Base-by-base conservation (phyloP, 2,888 invertebrate species). In the Polydrusus tereticollis region DNA sequence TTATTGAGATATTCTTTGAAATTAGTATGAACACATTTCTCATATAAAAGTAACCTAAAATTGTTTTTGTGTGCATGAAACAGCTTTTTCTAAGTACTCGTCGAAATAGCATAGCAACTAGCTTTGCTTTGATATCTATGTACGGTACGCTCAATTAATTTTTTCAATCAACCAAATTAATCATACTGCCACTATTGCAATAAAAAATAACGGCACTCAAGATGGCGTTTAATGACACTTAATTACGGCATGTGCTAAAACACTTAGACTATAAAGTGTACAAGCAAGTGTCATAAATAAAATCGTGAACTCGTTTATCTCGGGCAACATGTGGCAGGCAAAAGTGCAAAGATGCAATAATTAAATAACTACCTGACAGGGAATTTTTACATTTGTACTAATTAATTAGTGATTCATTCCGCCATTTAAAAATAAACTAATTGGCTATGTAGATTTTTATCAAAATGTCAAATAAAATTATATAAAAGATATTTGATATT, bases 341-440 rank as follows among this genome's bases (percentile, higher is more conserved):
- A 72, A 72, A 72, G 63, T 68, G 66, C 69, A 62, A 68, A 69
- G 69, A 60, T 69, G 62, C 62, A 69, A n/a, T n/a, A n/a, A 69
- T 69, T 69, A 62, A 69, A 69, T 69, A 69, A 69, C 55, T 60
- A 68, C 68, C 52, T 14, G 38, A 36, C 58, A 50, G 43, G 57
- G 10, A 58, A 21, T 69, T 45, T 62, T 52, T 69, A 18, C 69
- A 21, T 18, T 23, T n/a, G 4, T 18, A 8, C 10, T 23, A 68
- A 68, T 69, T 62, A 68, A 50, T 23, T 16, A n/a, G 33, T 55
- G 60, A 62, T 43, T 62, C 62, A 62, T 62, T 16, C 26, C 4
- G 26, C 6, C 52, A 55, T 58, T 14, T 52, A 23, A 23, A 52
- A 52, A 52, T 14, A 33, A 55, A 55, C 1, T 55, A 18, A 29